Percentiles rank a stretch among this genome's conserved stretches.
Conservation (phyloP, 2,113 vertebrate species). For the Etia nguti region DNA sequence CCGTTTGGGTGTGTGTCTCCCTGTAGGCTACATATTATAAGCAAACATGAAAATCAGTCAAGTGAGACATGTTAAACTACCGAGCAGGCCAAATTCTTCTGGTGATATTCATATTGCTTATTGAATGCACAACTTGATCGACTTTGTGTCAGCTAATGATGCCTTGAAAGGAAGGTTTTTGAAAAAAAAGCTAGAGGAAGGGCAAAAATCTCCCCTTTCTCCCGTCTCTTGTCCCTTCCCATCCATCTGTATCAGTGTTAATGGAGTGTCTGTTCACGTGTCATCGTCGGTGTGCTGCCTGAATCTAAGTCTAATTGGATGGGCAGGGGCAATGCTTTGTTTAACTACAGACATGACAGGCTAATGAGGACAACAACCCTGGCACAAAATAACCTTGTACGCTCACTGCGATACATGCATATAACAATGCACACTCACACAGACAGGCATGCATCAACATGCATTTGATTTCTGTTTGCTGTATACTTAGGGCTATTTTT, state of each 20-base stretch:
- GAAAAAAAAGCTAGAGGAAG: neutral
- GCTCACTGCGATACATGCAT: neutral
- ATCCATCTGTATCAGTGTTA: conserved; percentile 18
- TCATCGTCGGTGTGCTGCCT: conserved; percentile 12
- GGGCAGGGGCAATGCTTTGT: conserved; percentile 24
- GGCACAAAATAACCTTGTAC: neutral
- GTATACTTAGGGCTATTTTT: neutral
- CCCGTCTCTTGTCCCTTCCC: neutral
- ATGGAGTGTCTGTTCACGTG: conserved; percentile 28
- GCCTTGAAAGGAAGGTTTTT: conserved; percentile 19
- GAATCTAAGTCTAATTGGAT: conserved; percentile 31
- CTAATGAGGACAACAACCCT: conserved; percentile 28
- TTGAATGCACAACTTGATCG: neutral
- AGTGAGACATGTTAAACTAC: conserved; percentile 26
- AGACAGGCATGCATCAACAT: neutral
- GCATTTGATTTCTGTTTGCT: neutral
- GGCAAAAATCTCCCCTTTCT: neutral
- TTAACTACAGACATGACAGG: conserved; percentile 27
- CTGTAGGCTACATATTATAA: conserved; percentile 25
- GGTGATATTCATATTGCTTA: neutral
- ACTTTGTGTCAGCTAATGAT: conserved; percentile 32
- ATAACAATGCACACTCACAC: neutral
- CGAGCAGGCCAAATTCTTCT: neutral
- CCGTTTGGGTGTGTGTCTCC: neutral
- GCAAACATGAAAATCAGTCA: conserved; percentile 45